phyloP scores from a whole-genome alignment of 2,888 invertebrate genomes.

The Phaedon cochleariae region DNA sequence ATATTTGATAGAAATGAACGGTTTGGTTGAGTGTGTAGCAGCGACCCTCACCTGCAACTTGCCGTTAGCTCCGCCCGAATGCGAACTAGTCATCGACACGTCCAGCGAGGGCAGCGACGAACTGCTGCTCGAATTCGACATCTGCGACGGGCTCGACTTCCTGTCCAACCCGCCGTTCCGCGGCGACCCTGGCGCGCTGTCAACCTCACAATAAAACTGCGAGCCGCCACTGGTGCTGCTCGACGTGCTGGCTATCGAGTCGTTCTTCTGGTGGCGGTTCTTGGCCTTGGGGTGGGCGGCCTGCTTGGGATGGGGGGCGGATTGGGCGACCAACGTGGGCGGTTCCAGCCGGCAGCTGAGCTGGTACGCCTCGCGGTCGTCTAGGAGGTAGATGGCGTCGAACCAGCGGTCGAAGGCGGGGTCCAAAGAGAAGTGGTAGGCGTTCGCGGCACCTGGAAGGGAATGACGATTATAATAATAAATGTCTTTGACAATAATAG shows the following conservation, averaged over 20 bases:
- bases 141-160: constrained; percentile 77
- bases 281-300: neutral
- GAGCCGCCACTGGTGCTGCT: constrained; percentile 90
- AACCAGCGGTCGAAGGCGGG: constrained; percentile 95
- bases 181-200: constrained; percentile 74
- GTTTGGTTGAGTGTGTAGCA: no score
- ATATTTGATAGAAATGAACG: no score
- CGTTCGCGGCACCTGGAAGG: constrained; percentile 83
- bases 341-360: constrained; percentile 91
- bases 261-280: constrained; percentile 84
- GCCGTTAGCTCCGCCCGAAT: constrained; percentile 62
- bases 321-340: constrained; percentile 63
- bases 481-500: no score
- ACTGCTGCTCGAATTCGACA: constrained; percentile 79
- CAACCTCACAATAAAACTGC: constrained; percentile 87
- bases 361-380: constrained; percentile 89
- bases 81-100: constrained; percentile 71
- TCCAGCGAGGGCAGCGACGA: constrained; percentile 76
- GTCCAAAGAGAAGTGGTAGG: constrained; percentile 89
- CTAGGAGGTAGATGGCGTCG: constrained; percentile 87
- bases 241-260: constrained; percentile 88
- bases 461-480: no score
- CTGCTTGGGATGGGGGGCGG: neutral
- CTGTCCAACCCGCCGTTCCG: constrained; percentile 86
- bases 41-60: constrained; percentile 57